Base-by-base conservation (phyloP, 2,888 invertebrate species). In the Limnephilus lunatus region DNA sequence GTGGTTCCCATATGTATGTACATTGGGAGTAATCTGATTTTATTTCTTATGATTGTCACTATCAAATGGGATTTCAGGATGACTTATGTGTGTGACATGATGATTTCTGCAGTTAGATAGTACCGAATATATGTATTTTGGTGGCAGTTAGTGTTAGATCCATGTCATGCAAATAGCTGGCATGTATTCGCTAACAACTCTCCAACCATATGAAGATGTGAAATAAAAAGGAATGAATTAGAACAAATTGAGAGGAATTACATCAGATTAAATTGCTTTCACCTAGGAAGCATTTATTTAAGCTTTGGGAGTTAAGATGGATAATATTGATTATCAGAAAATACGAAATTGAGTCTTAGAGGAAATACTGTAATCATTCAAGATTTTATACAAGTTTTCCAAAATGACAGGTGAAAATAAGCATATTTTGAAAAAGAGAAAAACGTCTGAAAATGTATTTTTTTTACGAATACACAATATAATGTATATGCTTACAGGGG, bases 401-500 rank as follows among this genome's bases (percentile, higher is more conserved):
- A 82, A 32, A 82, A 82, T 32, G 30, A 82, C 82, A 32, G 82
- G 30, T 82, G 30, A 82, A 82, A 68, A 15, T 68, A 68, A 68
- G 68, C 68, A 68, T 68, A 68, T 68, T 68, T 68, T 68, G 68
- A 68, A 68, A 48, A 89, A 80, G 88, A 89, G 88, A 89, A 89
- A 80, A 89, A 89, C 25, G 88, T 89, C 88, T 89, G 88, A 89
- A 89, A 89, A 83, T 35, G 83, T 68, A 83, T 35, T 83, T 83
- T 83, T 25, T 83, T 83, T 83, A 83, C 35, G 19, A 39, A 32
- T 32, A 83, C 83, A 83, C 35, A 32, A 83, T 68, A 68, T 83
- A 32, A 83, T 68, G 68, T 68, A 68, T 25, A 68, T 68, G 68
- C 68, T 68, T 68, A 68, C 25, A 68, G 25, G 25, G 25, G 68